Base-by-base conservation (phyloP, 2,888 invertebrate species). In the Creontiades dilutus region DNA sequence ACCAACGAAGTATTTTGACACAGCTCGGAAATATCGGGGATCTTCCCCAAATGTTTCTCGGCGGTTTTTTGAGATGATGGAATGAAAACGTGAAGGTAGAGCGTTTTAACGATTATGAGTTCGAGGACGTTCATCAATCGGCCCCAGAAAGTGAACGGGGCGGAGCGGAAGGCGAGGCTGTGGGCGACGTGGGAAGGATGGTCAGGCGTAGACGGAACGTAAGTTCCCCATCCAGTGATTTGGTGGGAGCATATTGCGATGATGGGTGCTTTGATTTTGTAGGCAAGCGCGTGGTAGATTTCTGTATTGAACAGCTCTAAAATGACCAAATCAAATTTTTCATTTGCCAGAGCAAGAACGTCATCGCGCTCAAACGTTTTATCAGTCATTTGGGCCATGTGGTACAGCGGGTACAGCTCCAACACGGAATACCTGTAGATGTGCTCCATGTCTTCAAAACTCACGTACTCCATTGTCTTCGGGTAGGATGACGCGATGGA, bases 191-290 rank as follows among this genome's bases (percentile, higher is more conserved):
- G 95, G 0, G 95, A 94, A 0, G 95, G 95, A 91, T 95, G 95
- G 90, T 94, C 94, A 0, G 95, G 95, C 55, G 94, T 94, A 0
- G 95, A 95, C 85, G 95, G 93, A 19, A 95, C 93, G 55, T 93
- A 93, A 88, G 94, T 94, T 86, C 94, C 94, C 95, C 95, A 96
- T 0, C 96, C 61, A 94, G 95, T 94, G 86, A 95, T 91, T 23
- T 94, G 93, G 91, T 95, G 95, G 1, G 95, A 95, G 11, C 95
- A 94, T 3, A 95, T 92, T 0, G 94, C 94, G 0, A 89, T 68
- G 12, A 89, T 48, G 12, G 89, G 89, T 0, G 89, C 89, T 68
- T 78, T 78, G 28, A 89, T 89, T 82, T 89, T 89, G 68, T 89
- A 48, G 16, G 75, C 61, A 0, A 82, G 61, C 23, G 82, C 89